Percentiles rank a stretch among this genome's conserved stretches.
These are phyloP conservation scores for Apodemus speciosus DNA, from an alignment of 2,113 vertebrate species.

Conservation along the genomic window DNA sequence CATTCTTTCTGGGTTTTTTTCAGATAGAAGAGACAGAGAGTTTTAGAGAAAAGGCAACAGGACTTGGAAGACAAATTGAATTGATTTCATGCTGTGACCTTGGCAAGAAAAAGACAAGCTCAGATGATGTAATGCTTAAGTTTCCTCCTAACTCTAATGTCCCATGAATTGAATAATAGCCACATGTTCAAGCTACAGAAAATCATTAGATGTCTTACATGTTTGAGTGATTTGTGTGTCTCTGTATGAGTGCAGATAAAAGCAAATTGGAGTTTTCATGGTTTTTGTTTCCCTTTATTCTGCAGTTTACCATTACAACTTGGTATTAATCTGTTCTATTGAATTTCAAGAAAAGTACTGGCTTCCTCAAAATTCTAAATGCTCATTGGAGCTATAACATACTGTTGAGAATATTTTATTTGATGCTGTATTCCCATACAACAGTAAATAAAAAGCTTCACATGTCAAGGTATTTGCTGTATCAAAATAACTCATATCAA, in stretches of 20 bases:
- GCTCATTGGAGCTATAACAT: constrained; percentile 72
- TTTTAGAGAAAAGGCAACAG: constrained; percentile 54
- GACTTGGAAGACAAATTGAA: constrained; percentile 58
- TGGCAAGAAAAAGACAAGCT: constrained; percentile 53
- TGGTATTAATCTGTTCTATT: constrained; percentile 65
- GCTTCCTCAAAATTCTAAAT: constrained; percentile 65
- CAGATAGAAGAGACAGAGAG: constrained; percentile 29
- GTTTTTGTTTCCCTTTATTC: constrained; percentile 42
- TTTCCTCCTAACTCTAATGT: not conserved
- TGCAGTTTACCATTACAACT: constrained; percentile 56
- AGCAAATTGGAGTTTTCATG: constrained; percentile 39
- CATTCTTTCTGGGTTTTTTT: constrained; percentile 37
- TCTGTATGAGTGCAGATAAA: constrained; percentile 25
- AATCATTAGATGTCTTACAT: not conserved
- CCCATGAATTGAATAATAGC: constrained; percentile 39
- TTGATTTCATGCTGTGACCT: constrained; percentile 65
- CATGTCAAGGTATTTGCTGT: not conserved
- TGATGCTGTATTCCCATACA: constrained; percentile 52
- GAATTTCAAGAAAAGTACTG: constrained; percentile 69
- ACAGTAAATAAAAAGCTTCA: constrained; percentile 32
- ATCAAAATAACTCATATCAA: not conserved
- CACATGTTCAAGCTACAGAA: constrained; percentile 41
- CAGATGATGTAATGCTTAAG: constrained; percentile 40
- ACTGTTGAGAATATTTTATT: constrained; percentile 62
- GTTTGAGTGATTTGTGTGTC: constrained; percentile 3